Evolutionary conservation across 2,888 invertebrate genomes (phyloP).

Genomic region (Zootermopsis nevadensis): DNA sequence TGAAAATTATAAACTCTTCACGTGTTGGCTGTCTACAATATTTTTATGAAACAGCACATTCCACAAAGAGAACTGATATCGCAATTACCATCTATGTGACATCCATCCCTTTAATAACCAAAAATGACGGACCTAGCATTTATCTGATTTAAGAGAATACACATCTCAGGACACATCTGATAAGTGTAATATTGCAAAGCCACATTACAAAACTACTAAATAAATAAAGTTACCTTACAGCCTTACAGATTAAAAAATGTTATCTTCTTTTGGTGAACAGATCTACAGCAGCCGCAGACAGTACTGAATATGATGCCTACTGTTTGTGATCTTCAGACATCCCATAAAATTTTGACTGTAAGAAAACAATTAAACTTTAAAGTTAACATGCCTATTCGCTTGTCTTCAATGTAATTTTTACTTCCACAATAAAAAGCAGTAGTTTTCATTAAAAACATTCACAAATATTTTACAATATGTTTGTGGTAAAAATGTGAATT

Average conservation of each 20-base stretch:
- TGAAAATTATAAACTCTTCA: background rate
- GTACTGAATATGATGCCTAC: background rate
- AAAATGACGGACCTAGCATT: background rate
- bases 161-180: background rate
- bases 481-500: too few relatives aligned
- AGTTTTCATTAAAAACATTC: too few relatives aligned
- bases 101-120: background rate
- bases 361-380: conserved; percentile 55
- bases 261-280: background rate
- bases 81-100: background rate
- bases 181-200: background rate
- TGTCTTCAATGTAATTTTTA: too few relatives aligned
- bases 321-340: conserved; percentile 47
- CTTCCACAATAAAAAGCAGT: too few relatives aligned
- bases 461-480: too few relatives aligned
- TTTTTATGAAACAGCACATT: too few relatives aligned
- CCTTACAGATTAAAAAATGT: background rate
- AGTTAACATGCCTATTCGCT: too few relatives aligned
- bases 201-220: background rate
- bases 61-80: background rate
- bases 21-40: too few relatives aligned
- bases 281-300: conserved; percentile 12
- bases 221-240: conserved; percentile 9
- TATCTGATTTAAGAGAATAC: background rate
- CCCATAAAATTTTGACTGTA: conserved; percentile 74